Evolutionary conservation across 2,797 vertebrate species (phyloP).

Genomic region (Pseudomugil tenellus): DNA sequence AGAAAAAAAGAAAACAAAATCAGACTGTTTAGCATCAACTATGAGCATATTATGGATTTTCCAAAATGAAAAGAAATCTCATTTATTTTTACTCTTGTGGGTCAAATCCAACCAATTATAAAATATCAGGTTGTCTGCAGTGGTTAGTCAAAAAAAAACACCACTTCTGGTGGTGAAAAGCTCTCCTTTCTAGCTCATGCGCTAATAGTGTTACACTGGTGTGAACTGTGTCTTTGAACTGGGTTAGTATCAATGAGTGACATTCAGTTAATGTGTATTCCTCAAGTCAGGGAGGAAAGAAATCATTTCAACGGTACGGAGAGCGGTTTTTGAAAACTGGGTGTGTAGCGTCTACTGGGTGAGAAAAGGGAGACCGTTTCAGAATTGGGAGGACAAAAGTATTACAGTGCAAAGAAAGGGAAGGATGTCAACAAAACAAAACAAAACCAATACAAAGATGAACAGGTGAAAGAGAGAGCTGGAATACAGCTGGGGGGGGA

Average conservation of each 20-base stretch:
- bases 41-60: constrained; percentile 14
- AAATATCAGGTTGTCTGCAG: constrained; percentile 20
- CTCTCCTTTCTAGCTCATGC: constrained; percentile 36
- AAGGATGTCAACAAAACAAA: constrained; percentile 10
- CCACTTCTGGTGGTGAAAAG: constrained; percentile 24
- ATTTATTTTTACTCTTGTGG: constrained; percentile 13
- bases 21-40: constrained; percentile 6
- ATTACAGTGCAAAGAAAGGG: not conserved
- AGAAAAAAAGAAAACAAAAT: constrained; percentile 13
- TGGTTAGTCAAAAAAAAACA: constrained; percentile 14
- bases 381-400: constrained; percentile 12
- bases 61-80: constrained; percentile 15
- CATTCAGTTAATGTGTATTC: constrained; percentile 67
- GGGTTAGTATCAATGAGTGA: constrained; percentile 39
- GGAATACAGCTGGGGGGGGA: constrained; percentile 37
- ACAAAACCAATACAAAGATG: constrained; percentile 16
- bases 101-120: constrained; percentile 38
- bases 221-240: constrained; percentile 44
- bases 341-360: constrained; percentile 30
- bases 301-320: constrained; percentile 33
- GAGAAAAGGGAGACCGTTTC: constrained; percentile 20
- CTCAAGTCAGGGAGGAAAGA: constrained; percentile 33
- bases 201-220: constrained; percentile 36
- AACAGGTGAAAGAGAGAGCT: constrained; percentile 35
- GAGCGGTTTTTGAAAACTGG: constrained; percentile 39